Percentiles rank a stretch among this genome's conserved stretches.
Conservation (phyloP, 2,888 invertebrate genomes). For the Machimus rusticus region DNA sequence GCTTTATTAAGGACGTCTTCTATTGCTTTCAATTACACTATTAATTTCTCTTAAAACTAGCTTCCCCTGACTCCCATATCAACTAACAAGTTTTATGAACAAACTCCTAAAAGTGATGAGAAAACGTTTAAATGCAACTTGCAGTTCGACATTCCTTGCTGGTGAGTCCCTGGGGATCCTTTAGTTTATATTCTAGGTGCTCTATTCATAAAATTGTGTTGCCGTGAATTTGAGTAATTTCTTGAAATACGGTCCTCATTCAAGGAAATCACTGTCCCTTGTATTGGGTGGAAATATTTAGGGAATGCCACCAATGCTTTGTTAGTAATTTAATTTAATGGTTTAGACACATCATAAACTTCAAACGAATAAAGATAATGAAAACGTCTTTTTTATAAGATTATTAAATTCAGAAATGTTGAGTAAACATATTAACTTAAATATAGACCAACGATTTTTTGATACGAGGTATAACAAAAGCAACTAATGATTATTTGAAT, state of each 20-base stretch:
- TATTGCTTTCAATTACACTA: too few species aligned
- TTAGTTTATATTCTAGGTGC: background rate
- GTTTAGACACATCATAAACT: too few species aligned
- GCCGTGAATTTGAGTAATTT: background rate
- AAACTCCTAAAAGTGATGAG: background rate
- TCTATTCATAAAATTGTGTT: background rate
- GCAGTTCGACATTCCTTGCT: background rate
- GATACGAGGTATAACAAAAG: too few species aligned
- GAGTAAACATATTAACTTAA: too few species aligned
- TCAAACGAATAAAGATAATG: too few species aligned
- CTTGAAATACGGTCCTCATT: background rate
- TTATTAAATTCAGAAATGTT: too few species aligned
- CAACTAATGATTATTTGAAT: too few species aligned
- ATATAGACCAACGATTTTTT: too few species aligned
- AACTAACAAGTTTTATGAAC: background rate
- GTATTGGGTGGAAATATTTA: background rate
- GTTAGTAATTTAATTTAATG: background rate
- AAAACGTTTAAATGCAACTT: background rate
- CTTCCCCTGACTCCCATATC: too few species aligned
- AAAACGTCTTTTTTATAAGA: too few species aligned
- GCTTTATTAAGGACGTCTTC: too few species aligned
- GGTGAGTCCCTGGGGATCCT: background rate
- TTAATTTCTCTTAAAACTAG: too few species aligned
- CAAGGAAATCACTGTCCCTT: background rate
- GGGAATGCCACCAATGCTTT: background rate